Conservation (phyloP, 2,888 invertebrate genomes). For the Drosophila multiciliata region DNA sequence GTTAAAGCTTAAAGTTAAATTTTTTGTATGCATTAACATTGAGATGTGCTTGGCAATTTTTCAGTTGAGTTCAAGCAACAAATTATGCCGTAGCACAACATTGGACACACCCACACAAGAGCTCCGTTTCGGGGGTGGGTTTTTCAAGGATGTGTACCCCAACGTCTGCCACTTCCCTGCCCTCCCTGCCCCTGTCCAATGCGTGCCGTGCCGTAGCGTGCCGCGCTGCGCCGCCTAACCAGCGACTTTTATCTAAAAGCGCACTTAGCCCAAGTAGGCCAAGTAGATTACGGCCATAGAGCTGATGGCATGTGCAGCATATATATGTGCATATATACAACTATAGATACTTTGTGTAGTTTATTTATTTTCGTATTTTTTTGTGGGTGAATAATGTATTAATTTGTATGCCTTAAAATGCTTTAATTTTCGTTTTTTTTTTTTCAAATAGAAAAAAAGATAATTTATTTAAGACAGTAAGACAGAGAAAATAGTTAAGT, state of each 20-base stretch:
- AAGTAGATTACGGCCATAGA: conserved; percentile 72
- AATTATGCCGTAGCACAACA: conserved; percentile 78
- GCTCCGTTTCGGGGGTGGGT: conserved; percentile 19
- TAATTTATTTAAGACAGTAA: background rate
- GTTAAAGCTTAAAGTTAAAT: conserved; percentile 78
- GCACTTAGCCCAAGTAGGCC: conserved; percentile 80
- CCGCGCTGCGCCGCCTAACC: conserved; percentile 66
- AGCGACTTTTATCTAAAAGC: conserved; percentile 80
- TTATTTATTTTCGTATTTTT: conserved; percentile 6
- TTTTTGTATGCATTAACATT: conserved; percentile 71
- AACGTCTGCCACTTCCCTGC: background rate
- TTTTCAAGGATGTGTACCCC: conserved; percentile 60
- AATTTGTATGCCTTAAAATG: conserved; percentile 6
- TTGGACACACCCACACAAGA: conserved; percentile 64
- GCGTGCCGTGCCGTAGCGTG: conserved; percentile 4
- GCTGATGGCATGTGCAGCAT: conserved; percentile 42
- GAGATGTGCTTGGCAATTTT: conserved; percentile 79
- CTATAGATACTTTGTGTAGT: conserved; percentile 12
- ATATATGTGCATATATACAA: background rate
- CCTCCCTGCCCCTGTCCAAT: background rate
- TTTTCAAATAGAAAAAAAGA: background rate
- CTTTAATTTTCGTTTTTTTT: background rate
- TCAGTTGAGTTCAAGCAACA: conserved; percentile 80
- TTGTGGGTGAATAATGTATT: conserved; percentile 16
- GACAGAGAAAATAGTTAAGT: background rate